Percentiles rank a stretch among this genome's conserved stretches.
Conservation (phyloP, 2,888 invertebrate genomes). For the Epiblema foenella region DNA sequence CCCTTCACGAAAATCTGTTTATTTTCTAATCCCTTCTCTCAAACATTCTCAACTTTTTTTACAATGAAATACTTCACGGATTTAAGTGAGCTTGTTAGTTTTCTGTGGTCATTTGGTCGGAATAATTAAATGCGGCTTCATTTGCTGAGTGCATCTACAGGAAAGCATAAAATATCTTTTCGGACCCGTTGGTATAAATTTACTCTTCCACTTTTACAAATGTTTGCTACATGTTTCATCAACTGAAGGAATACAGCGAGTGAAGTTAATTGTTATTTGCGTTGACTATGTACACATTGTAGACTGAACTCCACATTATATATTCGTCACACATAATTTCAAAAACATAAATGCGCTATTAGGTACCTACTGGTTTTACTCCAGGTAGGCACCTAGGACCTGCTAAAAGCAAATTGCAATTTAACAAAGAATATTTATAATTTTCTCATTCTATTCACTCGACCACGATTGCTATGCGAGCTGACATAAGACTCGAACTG, state of each 20-base stretch:
- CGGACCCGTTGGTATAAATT: not conserved
- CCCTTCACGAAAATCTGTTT: conserved; percentile 10
- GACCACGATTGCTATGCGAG: too few relatives aligned
- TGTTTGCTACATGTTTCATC: not conserved
- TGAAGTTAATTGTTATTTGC: conserved; percentile 16
- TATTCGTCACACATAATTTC: too few relatives aligned
- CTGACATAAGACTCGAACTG: too few relatives aligned
- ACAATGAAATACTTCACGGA: not conserved
- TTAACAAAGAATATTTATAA: too few relatives aligned
- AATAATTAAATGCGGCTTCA: conserved; percentile 54
- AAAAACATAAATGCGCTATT: too few relatives aligned
- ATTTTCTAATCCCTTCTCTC: conserved; percentile 14
- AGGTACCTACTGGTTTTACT: too few relatives aligned
- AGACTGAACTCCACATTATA: too few relatives aligned
- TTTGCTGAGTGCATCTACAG: conserved; percentile 44
- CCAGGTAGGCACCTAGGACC: too few relatives aligned
- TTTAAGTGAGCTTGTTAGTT: conserved; percentile 49
- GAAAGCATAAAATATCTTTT: not conserved
- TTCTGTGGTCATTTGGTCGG: conserved; percentile 48
- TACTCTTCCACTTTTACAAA: not conserved
- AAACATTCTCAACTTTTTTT: not conserved
- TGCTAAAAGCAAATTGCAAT: too few relatives aligned
- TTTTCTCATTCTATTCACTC: too few relatives aligned
- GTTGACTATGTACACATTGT: not conserved
- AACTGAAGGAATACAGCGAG: not conserved